phyloP scores from a whole-genome alignment of 2,888 invertebrate genomes.

The Drepana falcataria region DNA sequence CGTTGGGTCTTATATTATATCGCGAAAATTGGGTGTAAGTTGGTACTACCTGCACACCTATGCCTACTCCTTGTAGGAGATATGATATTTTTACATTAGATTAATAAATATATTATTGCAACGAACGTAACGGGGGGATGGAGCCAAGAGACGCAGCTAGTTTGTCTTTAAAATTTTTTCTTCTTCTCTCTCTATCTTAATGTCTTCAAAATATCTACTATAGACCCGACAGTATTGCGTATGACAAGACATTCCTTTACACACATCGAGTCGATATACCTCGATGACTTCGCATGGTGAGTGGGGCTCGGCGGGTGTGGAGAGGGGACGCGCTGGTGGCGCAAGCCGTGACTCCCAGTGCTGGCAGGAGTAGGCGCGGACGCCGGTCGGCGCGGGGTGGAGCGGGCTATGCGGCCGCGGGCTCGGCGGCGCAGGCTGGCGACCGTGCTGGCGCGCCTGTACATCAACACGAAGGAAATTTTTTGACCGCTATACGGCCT shows the following conservation, averaged over 20 bases:
- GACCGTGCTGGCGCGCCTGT: constrained; percentile 78
- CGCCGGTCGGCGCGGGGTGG: constrained; percentile 77
- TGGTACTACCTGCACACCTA: too few relatives aligned
- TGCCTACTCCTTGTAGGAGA: too few relatives aligned
- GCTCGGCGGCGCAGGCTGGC: constrained; percentile 74
- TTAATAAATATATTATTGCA: too few relatives aligned
- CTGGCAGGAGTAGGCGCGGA: constrained; percentile 79
- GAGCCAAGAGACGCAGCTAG: too few relatives aligned
- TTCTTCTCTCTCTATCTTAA: too few relatives aligned
- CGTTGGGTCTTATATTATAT: too few relatives aligned
- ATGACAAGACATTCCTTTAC: constrained; percentile 15
- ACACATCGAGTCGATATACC: constrained; percentile 54
- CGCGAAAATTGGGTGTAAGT: too few relatives aligned
- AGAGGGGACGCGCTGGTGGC: constrained; percentile 65
- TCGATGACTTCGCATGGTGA: constrained; percentile 71
- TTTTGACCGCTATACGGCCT: too few relatives aligned
- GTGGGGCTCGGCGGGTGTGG: constrained; percentile 68
- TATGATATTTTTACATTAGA: too few relatives aligned
- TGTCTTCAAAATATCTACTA: too few relatives aligned
- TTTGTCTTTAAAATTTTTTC: too few relatives aligned
- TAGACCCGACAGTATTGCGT: not conserved
- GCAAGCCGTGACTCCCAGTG: constrained; percentile 79
- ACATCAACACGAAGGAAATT: constrained; percentile 4
- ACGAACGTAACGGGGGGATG: too few relatives aligned
- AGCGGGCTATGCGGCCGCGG: constrained; percentile 72